Percentiles rank a stretch among this genome's conserved stretches.
phyloP scores from a whole-genome alignment of 1,140 invertebrate genomes.

The Cydia pomonella region DNA sequence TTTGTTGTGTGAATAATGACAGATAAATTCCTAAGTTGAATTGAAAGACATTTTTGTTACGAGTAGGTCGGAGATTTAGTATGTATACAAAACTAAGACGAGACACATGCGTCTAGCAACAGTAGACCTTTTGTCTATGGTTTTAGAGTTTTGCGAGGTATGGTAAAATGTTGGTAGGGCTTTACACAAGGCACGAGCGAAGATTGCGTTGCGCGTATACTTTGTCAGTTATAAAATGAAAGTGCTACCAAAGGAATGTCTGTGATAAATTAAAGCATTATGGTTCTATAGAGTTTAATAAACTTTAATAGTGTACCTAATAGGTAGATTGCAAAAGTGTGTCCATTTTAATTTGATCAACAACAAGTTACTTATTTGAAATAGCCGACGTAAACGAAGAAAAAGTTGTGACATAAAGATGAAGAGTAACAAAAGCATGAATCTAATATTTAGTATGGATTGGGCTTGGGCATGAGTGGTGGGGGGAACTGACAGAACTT shows the following conservation, averaged over 20 bases:
- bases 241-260: slow-evolving; percentile 14
- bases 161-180: neutral
- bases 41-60: slow-evolving; percentile 23
- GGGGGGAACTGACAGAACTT: too few species aligned
- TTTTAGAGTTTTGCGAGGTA: neutral
- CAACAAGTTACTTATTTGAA: too few species aligned
- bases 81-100: neutral
- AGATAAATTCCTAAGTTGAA: slow-evolving; percentile 28
- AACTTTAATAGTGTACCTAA: neutral
- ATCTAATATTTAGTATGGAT: too few species aligned
- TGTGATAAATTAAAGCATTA: neutral
- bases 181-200: slow-evolving; percentile 2
- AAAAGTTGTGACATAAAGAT: too few species aligned
- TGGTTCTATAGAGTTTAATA: neutral
- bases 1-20: slow-evolving; percentile 20
- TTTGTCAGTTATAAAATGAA: neutral
- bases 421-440: too few species aligned
- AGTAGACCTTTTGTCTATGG: neutral
- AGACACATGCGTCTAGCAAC: neutral
- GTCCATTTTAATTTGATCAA: neutral
- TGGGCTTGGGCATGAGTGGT: too few species aligned
- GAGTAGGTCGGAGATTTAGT: slow-evolving; percentile 1
- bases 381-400: too few species aligned
- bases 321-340: neutral
- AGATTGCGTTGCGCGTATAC: slow-evolving; percentile 5